Conservation (phyloP, 2,113 vertebrate species). For the Gracilinanus agilis region DNA sequence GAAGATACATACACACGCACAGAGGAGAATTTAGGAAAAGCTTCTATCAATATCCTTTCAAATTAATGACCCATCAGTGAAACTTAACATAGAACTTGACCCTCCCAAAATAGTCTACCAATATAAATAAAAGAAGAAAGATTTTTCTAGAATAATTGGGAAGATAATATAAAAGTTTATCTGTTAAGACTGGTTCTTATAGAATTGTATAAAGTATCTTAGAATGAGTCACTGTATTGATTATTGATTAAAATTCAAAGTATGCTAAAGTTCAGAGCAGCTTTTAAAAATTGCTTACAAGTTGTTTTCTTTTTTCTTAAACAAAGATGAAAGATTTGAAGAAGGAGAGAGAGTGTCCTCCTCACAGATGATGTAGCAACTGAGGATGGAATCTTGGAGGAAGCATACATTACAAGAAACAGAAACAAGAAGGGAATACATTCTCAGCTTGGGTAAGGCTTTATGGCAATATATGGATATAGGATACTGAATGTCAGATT, state of each 20-base stretch:
- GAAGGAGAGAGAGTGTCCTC: background rate
- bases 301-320: background rate
- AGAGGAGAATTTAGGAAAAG: background rate
- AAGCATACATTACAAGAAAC: background rate
- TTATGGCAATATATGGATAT: background rate
- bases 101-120: conserved; percentile 48
- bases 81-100: background rate
- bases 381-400: background rate
- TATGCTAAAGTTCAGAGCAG: background rate
- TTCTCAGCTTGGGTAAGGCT: background rate
- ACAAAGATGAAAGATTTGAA: background rate
- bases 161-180: conserved; percentile 39
- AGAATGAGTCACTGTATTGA: conserved; percentile 14
- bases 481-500: background rate
- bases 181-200: conserved; percentile 13
- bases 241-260: background rate
- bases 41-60: conserved; percentile 15
- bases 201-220: conserved; percentile 18
- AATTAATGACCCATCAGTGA: conserved; percentile 35
- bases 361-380: background rate
- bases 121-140: conserved; percentile 41
- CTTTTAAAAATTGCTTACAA: background rate
- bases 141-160: background rate
- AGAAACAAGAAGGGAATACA: background rate
- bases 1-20: background rate